These are phyloP conservation scores for Pocota personata DNA, from an alignment of 2,888 invertebrate genomes.

Conservation along the genomic window DNA sequence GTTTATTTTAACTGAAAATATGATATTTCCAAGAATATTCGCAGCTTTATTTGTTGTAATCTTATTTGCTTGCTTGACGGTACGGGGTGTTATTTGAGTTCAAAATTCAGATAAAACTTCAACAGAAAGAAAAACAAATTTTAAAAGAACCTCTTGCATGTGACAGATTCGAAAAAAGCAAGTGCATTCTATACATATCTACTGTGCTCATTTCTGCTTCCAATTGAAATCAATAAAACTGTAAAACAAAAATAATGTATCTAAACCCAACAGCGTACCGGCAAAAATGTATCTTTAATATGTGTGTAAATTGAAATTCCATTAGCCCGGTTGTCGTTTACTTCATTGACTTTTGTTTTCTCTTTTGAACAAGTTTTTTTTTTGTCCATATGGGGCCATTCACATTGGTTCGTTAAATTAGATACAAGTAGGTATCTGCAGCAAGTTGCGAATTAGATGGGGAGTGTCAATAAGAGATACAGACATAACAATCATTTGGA, in stretches of 20 bases:
- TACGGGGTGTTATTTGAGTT: background rate
- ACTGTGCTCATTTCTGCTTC: background rate
- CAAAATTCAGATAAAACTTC: background rate
- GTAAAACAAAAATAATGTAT: background rate
- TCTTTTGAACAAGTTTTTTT: background rate
- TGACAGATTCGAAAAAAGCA: background rate
- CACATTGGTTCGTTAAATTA: conserved; percentile 1
- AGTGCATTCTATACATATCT: too few relatives aligned
- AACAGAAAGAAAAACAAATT: background rate
- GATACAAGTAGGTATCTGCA: background rate
- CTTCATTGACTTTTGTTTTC: background rate
- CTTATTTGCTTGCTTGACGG: background rate
- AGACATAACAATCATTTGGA: background rate
- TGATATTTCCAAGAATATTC: background rate
- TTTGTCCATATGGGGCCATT: background rate
- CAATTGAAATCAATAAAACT: conserved; percentile 17
- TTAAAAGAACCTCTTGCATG: background rate
- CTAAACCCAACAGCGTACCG: background rate
- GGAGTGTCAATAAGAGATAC: background rate
- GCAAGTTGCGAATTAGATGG: background rate
- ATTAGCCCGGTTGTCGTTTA: background rate
- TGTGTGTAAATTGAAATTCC: conserved; percentile 22
- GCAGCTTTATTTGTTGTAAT: background rate
- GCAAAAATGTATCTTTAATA: conserved; percentile 15
- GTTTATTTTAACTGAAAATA: background rate